A percentile compares a stretch with the other conserved stretches of the same genome.
These are phyloP conservation scores for Chinchilla lanigera DNA, from an alignment of 2,113 vertebrate genomes.

Conservation along the genomic window DNA sequence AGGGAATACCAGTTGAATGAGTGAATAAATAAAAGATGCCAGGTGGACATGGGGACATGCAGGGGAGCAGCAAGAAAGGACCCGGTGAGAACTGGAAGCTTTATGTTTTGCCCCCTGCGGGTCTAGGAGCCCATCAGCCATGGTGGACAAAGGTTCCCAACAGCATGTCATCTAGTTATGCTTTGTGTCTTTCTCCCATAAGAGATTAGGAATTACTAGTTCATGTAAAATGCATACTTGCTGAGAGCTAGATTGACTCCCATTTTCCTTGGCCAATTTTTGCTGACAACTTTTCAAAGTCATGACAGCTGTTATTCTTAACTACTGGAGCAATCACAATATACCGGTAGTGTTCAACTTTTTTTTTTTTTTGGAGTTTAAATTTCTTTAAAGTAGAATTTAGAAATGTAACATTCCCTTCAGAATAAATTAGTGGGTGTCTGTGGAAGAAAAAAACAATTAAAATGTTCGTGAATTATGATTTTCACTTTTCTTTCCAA, in stretches of 20 bases:
- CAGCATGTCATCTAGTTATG: not conserved
- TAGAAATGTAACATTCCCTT: conserved; percentile 60
- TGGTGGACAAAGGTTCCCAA: not conserved
- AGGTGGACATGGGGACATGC: not conserved
- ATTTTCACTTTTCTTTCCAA: conserved; percentile 47
- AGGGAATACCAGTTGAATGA: not conserved
- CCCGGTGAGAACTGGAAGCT: not conserved
- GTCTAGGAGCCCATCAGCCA: accelerated
- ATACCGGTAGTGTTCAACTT: not conserved
- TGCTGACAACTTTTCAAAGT: conserved; percentile 50
- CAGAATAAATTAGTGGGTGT: conserved; percentile 63
- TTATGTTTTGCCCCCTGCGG: not conserved
- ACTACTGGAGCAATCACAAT: conserved; percentile 34
- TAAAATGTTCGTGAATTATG: not conserved
- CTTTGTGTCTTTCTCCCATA: not conserved
- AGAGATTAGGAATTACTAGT: not conserved
- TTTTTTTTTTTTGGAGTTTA: not conserved
- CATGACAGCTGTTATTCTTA: conserved; percentile 37
- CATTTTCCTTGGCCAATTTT: conserved; percentile 22
- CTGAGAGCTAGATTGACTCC: not conserved
- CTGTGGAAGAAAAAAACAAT: conserved; percentile 51
- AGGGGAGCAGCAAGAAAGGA: not conserved
- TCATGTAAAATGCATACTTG: not conserved
- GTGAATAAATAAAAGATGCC: not conserved
- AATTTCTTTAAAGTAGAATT: conserved; percentile 52